Conservation (phyloP, 2,797 vertebrate species). For the Smutsia gigantea region DNA sequence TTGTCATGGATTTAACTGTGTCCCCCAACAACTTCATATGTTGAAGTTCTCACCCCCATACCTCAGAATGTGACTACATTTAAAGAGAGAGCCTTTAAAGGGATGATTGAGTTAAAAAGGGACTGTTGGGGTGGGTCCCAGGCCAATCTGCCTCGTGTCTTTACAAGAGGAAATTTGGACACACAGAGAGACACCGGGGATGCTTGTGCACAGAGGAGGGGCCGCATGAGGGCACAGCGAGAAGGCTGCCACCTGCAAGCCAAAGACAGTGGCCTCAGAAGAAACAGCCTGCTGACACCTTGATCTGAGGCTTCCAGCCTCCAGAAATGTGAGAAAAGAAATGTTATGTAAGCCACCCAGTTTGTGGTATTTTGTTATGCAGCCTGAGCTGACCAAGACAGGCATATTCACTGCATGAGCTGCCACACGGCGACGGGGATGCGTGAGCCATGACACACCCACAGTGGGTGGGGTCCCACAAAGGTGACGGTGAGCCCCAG, state of each 20-base stretch:
- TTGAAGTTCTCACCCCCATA: neutral
- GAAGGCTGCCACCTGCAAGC: neutral
- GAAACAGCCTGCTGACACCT: neutral
- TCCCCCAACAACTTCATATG: neutral
- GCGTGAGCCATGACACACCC: fast-evolving
- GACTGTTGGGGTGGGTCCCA: neutral
- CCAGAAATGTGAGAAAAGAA: neutral
- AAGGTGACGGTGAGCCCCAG: fast-evolving
- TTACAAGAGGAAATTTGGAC: neutral
- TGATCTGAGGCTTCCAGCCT: neutral
- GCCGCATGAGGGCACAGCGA: neutral
- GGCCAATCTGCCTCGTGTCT: neutral
- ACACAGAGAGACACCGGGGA: neutral
- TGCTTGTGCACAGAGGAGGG: neutral
- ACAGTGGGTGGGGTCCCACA: neutral
- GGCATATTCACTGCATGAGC: too few relatives aligned
- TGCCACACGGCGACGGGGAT: fast-evolving
- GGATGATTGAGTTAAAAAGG: neutral
- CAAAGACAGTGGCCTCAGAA: neutral
- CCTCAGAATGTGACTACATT: neutral
- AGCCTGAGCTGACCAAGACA: neutral
- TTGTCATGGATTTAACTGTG: neutral
- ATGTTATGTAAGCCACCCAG: neutral
- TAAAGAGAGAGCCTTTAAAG: neutral
- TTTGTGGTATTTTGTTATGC: neutral